Conservation (phyloP, 2,797 vertebrate genomes). For the Gymnopithys bicolor region DNA sequence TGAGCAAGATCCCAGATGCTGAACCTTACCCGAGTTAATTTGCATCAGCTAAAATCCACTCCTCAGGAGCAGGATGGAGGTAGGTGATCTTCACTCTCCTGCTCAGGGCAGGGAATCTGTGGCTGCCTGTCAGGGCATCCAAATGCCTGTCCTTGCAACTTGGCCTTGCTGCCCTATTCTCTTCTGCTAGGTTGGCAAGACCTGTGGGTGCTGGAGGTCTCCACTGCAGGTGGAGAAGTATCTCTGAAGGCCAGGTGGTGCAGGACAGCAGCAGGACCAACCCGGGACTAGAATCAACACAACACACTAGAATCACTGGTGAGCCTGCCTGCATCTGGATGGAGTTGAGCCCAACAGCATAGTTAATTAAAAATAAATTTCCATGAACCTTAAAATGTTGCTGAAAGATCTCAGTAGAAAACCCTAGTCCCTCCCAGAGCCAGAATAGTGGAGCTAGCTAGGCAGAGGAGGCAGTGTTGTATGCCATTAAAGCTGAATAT, state of each 20-base stretch:
- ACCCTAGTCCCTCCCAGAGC: neutral
- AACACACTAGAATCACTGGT: neutral
- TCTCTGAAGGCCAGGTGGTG: neutral
- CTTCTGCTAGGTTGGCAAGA: neutral
- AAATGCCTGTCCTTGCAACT: fast-evolving
- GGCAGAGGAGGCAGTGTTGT: neutral
- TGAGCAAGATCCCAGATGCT: neutral
- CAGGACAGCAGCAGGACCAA: neutral
- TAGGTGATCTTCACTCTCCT: fast-evolving
- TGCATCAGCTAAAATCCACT: fast-evolving
- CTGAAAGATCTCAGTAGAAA: neutral
- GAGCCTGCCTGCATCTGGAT: neutral
- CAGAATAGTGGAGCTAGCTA: neutral
- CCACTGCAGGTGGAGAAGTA: neutral
- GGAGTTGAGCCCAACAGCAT: neutral
- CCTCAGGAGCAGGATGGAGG: neutral
- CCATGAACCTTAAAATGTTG: neutral
- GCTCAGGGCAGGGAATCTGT: neutral
- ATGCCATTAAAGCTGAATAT: constrained; percentile 17
- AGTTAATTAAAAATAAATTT: constrained; percentile 9
- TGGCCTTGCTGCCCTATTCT: fast-evolving
- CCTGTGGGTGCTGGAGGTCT: neutral
- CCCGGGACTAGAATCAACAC: fast-evolving
- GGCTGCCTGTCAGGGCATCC: neutral
- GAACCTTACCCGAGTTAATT: neutral